Evolutionary conservation across 2,113 vertebrate species (phyloP).

Genomic region (Cheilinus undulatus): DNA sequence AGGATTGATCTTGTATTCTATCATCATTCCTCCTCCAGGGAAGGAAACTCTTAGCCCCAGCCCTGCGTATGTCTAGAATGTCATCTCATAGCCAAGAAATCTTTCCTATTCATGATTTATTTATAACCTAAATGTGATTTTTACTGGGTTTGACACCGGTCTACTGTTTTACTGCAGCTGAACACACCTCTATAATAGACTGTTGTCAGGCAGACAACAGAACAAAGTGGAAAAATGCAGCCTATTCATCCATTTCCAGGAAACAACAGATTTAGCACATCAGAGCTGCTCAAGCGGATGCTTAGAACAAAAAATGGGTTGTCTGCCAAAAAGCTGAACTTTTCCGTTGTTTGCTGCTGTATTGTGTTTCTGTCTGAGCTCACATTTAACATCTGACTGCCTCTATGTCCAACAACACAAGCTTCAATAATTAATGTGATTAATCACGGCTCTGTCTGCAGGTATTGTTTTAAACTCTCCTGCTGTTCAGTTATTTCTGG

Average conservation of each 20-base stretch:
- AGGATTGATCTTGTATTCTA: too few species aligned
- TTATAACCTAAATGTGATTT: slow-evolving; percentile 14
- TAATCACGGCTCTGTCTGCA: too few species aligned
- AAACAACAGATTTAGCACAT: background rate
- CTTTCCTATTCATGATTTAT: too few species aligned
- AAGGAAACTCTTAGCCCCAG: too few species aligned
- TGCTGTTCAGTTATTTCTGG: too few species aligned
- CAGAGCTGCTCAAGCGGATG: background rate
- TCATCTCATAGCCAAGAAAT: too few species aligned
- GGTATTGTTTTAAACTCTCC: too few species aligned
- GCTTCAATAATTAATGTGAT: too few species aligned
- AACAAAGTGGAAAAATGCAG: background rate
- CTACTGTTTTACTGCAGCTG: background rate
- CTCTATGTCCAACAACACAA: background rate
- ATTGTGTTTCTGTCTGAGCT: too few species aligned
- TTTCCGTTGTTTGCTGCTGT: too few species aligned
- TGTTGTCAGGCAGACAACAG: background rate
- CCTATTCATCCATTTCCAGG: background rate
- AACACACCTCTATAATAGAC: background rate
- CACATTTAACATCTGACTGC: background rate
- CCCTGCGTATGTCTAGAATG: too few species aligned
- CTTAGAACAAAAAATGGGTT: background rate
- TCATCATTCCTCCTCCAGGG: too few species aligned
- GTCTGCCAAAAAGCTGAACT: background rate
- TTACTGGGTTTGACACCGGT: background rate